Conservation (phyloP, 1,140 invertebrate genomes). For the Leguminivora glycinivorella region DNA sequence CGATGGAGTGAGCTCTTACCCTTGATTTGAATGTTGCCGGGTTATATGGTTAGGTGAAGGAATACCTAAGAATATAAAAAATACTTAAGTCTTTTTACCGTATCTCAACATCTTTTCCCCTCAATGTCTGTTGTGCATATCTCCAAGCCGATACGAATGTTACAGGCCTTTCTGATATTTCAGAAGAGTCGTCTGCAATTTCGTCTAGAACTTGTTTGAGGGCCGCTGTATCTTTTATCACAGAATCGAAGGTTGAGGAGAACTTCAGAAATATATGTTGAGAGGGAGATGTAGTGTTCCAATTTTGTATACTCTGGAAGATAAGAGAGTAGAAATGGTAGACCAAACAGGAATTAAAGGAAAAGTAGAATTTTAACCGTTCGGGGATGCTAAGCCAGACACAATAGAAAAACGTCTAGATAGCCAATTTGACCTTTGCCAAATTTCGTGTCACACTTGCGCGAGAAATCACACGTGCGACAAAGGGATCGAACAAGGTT, state of each 20-base stretch:
- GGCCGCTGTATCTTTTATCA: constrained; percentile 52
- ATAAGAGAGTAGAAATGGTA: neutral
- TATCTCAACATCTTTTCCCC: neutral
- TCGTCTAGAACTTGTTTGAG: constrained; percentile 45
- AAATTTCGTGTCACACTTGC: too few species aligned
- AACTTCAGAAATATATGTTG: constrained; percentile 61
- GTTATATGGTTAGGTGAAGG: too few species aligned
- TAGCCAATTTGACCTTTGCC: too few species aligned
- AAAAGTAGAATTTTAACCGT: too few species aligned
- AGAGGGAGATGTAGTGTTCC: constrained; percentile 49
- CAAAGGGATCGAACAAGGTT: too few species aligned
- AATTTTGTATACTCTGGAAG: constrained; percentile 47
- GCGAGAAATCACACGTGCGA: too few species aligned
- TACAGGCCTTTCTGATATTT: neutral
- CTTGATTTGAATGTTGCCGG: too few species aligned
- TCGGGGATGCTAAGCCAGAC: too few species aligned
- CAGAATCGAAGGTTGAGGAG: constrained; percentile 55
- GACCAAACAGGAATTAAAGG: neutral
- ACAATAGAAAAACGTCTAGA: too few species aligned
- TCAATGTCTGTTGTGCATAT: constrained; percentile 44
- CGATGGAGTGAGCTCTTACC: too few species aligned
- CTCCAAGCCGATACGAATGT: constrained; percentile 53
- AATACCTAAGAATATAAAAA: too few species aligned
- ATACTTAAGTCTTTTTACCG: neutral
- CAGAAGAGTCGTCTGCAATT: constrained; percentile 37